Percentiles rank a stretch among this genome's conserved stretches.
Conservation (phyloP, 2,888 invertebrate genomes). For the Argyra leucocephala region DNA sequence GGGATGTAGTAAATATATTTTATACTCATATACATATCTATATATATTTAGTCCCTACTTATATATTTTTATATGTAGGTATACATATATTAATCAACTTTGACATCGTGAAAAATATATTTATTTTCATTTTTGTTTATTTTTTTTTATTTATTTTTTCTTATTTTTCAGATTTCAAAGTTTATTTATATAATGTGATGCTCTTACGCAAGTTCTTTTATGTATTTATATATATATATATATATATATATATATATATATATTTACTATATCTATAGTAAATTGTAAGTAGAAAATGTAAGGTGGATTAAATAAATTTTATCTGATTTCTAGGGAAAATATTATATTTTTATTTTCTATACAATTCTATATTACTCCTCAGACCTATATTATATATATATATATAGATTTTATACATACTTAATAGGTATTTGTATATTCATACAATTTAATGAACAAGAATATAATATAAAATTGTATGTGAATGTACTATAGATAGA, state of each 20-base stretch:
- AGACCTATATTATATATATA: not conserved
- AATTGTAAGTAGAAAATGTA: not conserved
- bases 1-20: too few relatives aligned
- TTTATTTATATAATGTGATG: too few relatives aligned
- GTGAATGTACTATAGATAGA: too few relatives aligned
- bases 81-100: not conserved
- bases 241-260: not conserved
- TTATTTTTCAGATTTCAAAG: too few relatives aligned
- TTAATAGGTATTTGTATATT: too few relatives aligned
- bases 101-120: not conserved
- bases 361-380: not conserved
- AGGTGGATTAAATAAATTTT: conserved; percentile 1
- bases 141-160: too few relatives aligned
- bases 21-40: too few relatives aligned
- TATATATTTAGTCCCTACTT: not conserved
- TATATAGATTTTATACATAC: not conserved
- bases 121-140: too few relatives aligned
- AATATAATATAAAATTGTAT: too few relatives aligned
- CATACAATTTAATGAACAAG: too few relatives aligned
- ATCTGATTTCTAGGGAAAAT: conserved; percentile 4
- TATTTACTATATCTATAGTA: not conserved
- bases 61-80: not conserved
- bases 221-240: too few relatives aligned
- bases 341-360: not conserved
- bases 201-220: too few relatives aligned